Evolutionary conservation across 2,797 vertebrate genomes (phyloP).

Genomic region (Lepus oiostolus): DNA sequence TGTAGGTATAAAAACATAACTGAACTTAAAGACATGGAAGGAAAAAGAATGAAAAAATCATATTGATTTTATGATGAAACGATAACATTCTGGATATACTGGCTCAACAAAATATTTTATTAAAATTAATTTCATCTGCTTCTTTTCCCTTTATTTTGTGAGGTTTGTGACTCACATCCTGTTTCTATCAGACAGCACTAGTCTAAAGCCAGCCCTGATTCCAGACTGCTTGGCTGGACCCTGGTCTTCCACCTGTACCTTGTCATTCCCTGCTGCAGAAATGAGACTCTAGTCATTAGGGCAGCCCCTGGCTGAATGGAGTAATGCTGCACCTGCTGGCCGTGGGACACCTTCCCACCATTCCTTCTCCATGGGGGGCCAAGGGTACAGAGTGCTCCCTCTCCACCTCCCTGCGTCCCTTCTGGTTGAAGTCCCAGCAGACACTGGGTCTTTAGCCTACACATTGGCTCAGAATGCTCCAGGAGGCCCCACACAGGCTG

Average conservation of each 20-base stretch:
- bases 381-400: neutral
- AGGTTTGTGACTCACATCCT: neutral
- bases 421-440: neutral
- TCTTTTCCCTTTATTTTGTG: constrained; percentile 48
- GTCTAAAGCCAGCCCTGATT: neutral
- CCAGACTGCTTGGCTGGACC: neutral
- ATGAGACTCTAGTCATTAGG: neutral
- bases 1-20: neutral
- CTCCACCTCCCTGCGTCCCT: constrained; percentile 14
- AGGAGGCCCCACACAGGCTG: neutral
- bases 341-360: neutral
- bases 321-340: neutral
- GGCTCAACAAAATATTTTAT: constrained; percentile 44
- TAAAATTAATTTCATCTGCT: constrained; percentile 54
- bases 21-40: constrained; percentile 32
- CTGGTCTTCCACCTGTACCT: neutral
- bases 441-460: neutral
- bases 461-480: neutral
- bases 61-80: constrained; percentile 56
- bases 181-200: neutral
- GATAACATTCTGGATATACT: constrained; percentile 27
- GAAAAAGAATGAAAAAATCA: neutral
- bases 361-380: neutral
- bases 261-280: constrained; percentile 30
- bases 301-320: neutral